These are phyloP conservation scores for Drosophila saltans DNA, from an alignment of 1,140 invertebrate genomes.

Conservation along the genomic window DNA sequence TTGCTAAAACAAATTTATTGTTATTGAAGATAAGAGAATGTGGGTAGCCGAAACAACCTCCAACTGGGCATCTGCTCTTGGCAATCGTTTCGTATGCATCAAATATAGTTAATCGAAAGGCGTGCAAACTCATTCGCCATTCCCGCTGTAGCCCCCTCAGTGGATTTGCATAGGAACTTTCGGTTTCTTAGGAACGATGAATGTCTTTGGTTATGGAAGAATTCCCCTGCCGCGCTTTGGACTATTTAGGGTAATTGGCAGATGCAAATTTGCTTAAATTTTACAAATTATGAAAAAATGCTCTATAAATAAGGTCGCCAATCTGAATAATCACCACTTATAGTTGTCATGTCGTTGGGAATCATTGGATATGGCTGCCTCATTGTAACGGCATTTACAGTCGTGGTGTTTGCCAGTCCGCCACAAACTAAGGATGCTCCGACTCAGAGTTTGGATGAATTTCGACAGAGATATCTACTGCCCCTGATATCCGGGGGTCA, in stretches of 20 bases:
- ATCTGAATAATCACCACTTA: conserved; percentile 22
- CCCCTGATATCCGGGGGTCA: conserved; percentile 54
- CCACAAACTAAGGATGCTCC: conserved; percentile 35
- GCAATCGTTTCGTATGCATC: conserved; percentile 1
- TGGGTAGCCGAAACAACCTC: too few species aligned
- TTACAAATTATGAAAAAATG: conserved; percentile 49
- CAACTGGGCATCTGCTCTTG: conserved; percentile 8
- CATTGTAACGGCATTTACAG: conserved; percentile 29
- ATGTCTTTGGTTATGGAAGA: too few species aligned
- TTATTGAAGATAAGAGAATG: not conserved
- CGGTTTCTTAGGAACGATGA: conserved; percentile 27
- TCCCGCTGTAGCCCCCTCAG: not conserved
- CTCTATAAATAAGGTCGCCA: conserved; percentile 49
- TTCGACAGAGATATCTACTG: conserved; percentile 60
- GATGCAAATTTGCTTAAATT: conserved; percentile 72
- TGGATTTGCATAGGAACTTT: conserved; percentile 29
- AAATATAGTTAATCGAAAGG: conserved; percentile 27
- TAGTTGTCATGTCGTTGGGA: conserved; percentile 39
- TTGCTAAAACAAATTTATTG: not conserved
- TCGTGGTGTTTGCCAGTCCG: conserved; percentile 7
- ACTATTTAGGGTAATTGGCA: conserved; percentile 72
- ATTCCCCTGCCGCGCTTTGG: conserved; percentile 39
- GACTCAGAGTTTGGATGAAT: conserved; percentile 60
- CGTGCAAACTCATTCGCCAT: conserved; percentile 16
- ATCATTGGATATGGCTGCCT: conserved; percentile 16